Conservation (phyloP, 2,113 vertebrate genomes). For the Oncorhynchus gorbuscha region DNA sequence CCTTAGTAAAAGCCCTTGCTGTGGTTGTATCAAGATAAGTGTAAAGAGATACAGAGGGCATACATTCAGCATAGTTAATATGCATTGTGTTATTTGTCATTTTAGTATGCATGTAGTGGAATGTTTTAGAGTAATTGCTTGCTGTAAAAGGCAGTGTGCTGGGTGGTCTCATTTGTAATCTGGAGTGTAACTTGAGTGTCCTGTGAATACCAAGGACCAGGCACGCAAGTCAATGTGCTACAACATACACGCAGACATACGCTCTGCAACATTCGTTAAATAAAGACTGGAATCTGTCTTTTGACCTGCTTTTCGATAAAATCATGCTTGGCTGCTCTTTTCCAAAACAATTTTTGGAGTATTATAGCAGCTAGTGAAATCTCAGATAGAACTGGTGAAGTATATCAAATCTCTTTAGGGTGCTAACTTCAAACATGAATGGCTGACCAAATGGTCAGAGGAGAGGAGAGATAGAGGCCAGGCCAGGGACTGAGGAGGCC, state of each 20-base stretch:
- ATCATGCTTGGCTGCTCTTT: too few species aligned
- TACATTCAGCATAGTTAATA: constrained; percentile 30
- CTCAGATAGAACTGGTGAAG: background rate
- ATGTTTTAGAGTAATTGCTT: constrained; percentile 68
- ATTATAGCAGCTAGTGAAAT: background rate
- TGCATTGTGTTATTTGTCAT: constrained; percentile 59
- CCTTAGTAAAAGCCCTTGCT: constrained; percentile 35
- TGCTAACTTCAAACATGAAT: too few species aligned
- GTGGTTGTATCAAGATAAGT: constrained; percentile 37
- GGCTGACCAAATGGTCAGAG: constrained; percentile 30
- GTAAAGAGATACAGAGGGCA: background rate
- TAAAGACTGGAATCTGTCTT: too few species aligned
- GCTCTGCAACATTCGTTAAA: background rate
- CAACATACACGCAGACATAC: background rate
- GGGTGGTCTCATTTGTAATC: constrained; percentile 33
- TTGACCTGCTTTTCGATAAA: too few species aligned
- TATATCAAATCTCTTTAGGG: background rate
- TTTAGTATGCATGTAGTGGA: constrained; percentile 63
- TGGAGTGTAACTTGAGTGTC: background rate
- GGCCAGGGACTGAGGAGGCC: background rate
- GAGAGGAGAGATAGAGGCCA: constrained; percentile 25
- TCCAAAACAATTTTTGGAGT: background rate
- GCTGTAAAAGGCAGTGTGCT: constrained; percentile 48
- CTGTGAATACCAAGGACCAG: constrained; percentile 60
- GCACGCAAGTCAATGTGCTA: background rate